Evolutionary conservation across 2,113 vertebrate genomes (phyloP).

Genomic region (Onychostoma macrolepis): DNA sequence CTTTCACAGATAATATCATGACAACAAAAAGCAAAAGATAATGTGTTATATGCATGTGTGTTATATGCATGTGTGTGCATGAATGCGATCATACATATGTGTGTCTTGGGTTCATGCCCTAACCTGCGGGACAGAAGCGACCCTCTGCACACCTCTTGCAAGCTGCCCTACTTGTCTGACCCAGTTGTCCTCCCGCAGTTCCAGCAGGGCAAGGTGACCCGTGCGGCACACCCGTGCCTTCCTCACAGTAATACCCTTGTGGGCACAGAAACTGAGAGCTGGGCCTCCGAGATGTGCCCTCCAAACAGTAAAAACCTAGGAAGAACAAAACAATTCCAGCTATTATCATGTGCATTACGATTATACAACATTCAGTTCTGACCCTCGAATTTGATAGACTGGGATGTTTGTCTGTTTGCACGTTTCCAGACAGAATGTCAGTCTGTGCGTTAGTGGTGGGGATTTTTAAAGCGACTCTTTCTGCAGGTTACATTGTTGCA

Average conservation of each 20-base stretch:
- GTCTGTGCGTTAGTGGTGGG: background rate
- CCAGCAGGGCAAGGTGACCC: constrained; percentile 82
- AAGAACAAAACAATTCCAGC: background rate
- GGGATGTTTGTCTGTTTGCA: background rate
- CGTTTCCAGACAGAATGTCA: background rate
- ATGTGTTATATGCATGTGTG: background rate
- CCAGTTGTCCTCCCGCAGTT: constrained; percentile 80
- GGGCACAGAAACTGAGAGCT: constrained; percentile 78
- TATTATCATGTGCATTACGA: background rate
- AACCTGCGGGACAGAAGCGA: constrained; percentile 81
- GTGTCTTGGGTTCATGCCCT: constrained; percentile 34
- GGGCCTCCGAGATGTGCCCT: constrained; percentile 75
- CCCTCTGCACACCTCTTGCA: constrained; percentile 82
- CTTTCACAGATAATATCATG: background rate
- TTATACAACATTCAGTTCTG: background rate
- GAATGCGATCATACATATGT: background rate
- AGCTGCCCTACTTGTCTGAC: constrained; percentile 80
- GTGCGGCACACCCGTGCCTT: constrained; percentile 76
- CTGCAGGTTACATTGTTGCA: background rate
- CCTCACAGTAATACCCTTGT: constrained; percentile 81
- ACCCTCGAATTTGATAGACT: background rate
- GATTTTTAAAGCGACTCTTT: background rate
- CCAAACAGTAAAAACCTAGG: constrained; percentile 83
- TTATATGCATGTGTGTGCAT: constrained; percentile 17
- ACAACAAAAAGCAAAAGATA: background rate